Percentiles rank a stretch among this genome's conserved stretches.
phyloP scores from a whole-genome alignment of 2,113 vertebrate species.

The human (Homo sapiens) region DNA sequence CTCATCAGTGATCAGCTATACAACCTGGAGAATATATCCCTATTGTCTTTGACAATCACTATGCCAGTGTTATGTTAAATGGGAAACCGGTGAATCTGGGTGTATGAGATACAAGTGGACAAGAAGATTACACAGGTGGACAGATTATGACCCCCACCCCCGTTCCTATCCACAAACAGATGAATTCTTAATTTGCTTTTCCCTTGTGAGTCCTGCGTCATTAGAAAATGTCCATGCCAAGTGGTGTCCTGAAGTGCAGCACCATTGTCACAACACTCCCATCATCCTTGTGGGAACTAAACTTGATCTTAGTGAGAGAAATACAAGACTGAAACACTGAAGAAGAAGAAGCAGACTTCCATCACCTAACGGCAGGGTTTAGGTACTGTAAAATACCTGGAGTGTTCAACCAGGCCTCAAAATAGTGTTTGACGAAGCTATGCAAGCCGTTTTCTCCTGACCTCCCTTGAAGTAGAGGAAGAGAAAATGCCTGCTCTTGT shows the following conservation, averaged over 20 bases:
- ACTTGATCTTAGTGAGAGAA: slow-evolving; percentile 97
- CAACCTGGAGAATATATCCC: not conserved
- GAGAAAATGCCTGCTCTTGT: slow-evolving; percentile 93
- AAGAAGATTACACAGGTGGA: too few relatives aligned
- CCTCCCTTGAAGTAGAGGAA: slow-evolving; percentile 94
- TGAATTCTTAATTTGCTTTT: too few relatives aligned
- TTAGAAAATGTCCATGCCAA: slow-evolving; percentile 60
- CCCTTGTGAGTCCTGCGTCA: too few relatives aligned
- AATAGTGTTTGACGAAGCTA: slow-evolving; percentile 98
- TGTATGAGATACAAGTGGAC: too few relatives aligned
- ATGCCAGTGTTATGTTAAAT: too few relatives aligned
- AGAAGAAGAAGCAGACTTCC: slow-evolving; percentile 96
- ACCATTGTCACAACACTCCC: slow-evolving; percentile 97
- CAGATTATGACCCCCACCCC: too few relatives aligned
- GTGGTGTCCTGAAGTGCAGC: slow-evolving; percentile 98
- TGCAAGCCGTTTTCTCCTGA: slow-evolving; percentile 94
- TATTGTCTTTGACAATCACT: not conserved
- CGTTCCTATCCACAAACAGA: too few relatives aligned
- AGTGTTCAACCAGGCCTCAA: slow-evolving; percentile 98
- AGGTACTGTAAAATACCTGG: slow-evolving; percentile 96
- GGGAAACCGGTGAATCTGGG: too few relatives aligned
- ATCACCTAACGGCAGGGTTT: slow-evolving; percentile 97
- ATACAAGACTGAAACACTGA: slow-evolving; percentile 97
- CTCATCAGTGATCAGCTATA: not conserved
- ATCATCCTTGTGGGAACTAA: slow-evolving; percentile 99